A percentile compares a stretch with the other conserved stretches of the same genome.
Conservation (phyloP, 1,140 invertebrate species). For the Himalopsyche phryganea region DNA sequence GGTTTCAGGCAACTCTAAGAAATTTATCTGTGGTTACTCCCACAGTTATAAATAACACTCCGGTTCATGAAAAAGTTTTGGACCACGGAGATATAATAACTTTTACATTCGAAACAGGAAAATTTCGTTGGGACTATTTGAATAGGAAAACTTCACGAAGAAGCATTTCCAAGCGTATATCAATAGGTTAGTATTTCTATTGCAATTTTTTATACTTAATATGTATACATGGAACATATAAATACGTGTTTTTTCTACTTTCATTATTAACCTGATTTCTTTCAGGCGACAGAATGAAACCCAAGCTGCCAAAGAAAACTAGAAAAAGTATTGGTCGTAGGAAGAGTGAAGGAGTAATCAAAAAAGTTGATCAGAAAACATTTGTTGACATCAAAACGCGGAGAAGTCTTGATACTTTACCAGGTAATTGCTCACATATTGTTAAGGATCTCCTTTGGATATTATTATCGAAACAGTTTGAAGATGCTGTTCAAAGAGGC, state of each 20-base stretch:
- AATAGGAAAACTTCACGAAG: not conserved
- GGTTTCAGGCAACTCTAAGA: slow-evolving; percentile 23
- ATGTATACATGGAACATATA: too few relatives aligned
- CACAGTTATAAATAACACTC: slow-evolving; percentile 17
- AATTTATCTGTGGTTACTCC: slow-evolving; percentile 13
- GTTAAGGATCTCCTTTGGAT: not conserved
- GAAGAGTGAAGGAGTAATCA: slow-evolving; percentile 15
- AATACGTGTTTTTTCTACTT: too few relatives aligned
- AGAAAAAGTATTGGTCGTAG: slow-evolving; percentile 18
- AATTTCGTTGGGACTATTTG: slow-evolving; percentile 28
- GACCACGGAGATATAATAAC: slow-evolving; percentile 16
- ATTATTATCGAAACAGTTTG: too few relatives aligned
- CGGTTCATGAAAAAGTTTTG: slow-evolving; percentile 11
- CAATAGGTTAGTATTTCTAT: not conserved
- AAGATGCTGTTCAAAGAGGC: too few relatives aligned
- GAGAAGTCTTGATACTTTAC: slow-evolving; percentile 14
- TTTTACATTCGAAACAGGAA: not conserved
- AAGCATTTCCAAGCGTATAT: too few relatives aligned
- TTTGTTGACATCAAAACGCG: slow-evolving; percentile 9
- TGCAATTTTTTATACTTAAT: too few relatives aligned
- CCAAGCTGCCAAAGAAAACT: slow-evolving; percentile 12
- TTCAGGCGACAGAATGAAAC: too few relatives aligned
- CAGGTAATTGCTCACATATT: slow-evolving; percentile 13
- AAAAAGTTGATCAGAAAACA: slow-evolving; percentile 14
- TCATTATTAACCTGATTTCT: too few relatives aligned